A percentile compares a stretch with the other conserved stretches of the same genome.
These are phyloP conservation scores for Biston betularia DNA, from an alignment of 2,888 invertebrate species.

Conservation along the genomic window DNA sequence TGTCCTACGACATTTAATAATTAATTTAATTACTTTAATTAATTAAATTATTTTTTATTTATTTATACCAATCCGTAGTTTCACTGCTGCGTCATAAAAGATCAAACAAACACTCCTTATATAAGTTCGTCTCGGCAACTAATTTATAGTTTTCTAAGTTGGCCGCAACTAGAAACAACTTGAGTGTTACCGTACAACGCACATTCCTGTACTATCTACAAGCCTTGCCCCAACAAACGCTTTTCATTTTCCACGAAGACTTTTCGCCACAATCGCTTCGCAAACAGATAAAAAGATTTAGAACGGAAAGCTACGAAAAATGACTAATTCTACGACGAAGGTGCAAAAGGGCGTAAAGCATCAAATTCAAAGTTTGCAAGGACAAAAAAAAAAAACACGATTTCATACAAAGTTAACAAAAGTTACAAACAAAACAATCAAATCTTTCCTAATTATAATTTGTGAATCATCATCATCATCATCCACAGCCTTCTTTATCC, in stretches of 20 bases:
- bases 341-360: slow-evolving; percentile 2
- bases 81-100: too few species aligned
- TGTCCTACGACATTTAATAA: too few species aligned
- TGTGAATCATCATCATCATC: too few species aligned
- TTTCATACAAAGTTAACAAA: too few species aligned
- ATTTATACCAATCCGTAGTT: too few species aligned
- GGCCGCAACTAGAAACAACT: not conserved
- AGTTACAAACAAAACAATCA: too few species aligned
- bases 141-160: not conserved
- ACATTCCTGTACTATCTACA: slow-evolving; percentile 37
- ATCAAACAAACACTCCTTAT: too few species aligned
- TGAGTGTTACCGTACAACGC: slow-evolving; percentile 15
- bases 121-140: too few species aligned
- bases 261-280: slow-evolving; percentile 31
- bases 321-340: slow-evolving; percentile 11
- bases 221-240: slow-evolving; percentile 28
- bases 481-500: too few species aligned
- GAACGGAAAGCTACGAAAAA: slow-evolving; percentile 39
- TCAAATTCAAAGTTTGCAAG: not conserved
- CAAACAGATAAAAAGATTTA: slow-evolving; percentile 41
- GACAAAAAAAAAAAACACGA: not conserved
- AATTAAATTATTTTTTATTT: too few species aligned
- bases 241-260: slow-evolving; percentile 42
- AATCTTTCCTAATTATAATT: too few species aligned
- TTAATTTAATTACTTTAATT: too few species aligned